These are phyloP conservation scores for Vulpes vulpes DNA, from an alignment of 2,113 vertebrate species.

Conservation along the genomic window DNA sequence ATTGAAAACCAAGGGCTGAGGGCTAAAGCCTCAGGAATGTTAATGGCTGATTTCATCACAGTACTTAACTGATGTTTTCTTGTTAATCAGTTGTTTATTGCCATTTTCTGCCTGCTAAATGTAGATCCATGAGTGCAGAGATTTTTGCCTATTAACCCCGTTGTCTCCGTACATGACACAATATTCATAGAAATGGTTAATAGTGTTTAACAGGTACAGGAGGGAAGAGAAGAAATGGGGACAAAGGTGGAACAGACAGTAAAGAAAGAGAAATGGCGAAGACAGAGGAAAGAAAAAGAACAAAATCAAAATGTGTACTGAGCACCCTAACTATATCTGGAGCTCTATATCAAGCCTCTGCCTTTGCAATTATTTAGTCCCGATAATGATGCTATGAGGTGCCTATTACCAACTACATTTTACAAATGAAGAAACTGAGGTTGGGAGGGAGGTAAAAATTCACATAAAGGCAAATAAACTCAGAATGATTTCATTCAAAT, in stretches of 20 bases:
- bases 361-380: neutral
- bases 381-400: neutral
- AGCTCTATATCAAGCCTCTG: too few species aligned
- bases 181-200: neutral
- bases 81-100: neutral
- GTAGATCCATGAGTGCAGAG: neutral
- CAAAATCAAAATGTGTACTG: rapidly evolving
- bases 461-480: neutral
- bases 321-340: neutral
- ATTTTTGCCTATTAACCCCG: neutral
- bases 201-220: neutral
- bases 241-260: neutral
- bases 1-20: neutral
- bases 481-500: neutral
- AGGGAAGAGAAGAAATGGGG: neutral
- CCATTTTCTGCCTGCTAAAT: neutral
- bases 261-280: neutral
- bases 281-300: neutral
- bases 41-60: neutral
- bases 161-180: neutral
- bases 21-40: neutral
- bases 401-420: neutral
- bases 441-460: neutral
- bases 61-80: neutral
- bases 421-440: neutral